Conservation (phyloP, 2,888 invertebrate genomes). For the Metalampra italica region DNA sequence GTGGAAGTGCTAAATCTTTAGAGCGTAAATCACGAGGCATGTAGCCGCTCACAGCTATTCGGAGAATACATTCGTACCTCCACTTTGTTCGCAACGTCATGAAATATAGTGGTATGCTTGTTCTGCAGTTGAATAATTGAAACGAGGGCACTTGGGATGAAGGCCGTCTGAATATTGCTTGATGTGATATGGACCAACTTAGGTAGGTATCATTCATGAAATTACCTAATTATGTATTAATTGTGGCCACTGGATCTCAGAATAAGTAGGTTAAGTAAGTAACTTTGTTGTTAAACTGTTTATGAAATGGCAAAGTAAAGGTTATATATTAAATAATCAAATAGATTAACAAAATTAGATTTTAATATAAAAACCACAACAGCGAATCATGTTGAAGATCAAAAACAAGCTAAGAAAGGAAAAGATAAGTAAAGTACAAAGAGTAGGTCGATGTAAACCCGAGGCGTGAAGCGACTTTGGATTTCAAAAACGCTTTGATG, state of each 20-base stretch:
- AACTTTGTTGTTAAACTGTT: too few relatives aligned
- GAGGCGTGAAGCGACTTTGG: constrained; percentile 38
- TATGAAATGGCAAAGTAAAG: not conserved
- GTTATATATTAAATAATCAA: not conserved
- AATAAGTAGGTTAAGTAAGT: too few relatives aligned
- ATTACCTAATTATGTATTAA: too few relatives aligned
- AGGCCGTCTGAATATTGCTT: not conserved
- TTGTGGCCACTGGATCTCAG: too few relatives aligned
- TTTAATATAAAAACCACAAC: constrained; percentile 8
- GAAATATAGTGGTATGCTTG: constrained; percentile 22
- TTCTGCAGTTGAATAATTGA: constrained; percentile 40
- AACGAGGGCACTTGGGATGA: constrained; percentile 3
- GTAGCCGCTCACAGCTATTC: constrained; percentile 40
- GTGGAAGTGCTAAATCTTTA: constrained; percentile 60
- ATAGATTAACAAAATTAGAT: not conserved
- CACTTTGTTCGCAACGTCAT: constrained; percentile 42
- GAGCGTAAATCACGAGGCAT: constrained; percentile 53
- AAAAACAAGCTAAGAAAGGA: constrained; percentile 19
- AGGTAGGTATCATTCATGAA: too few relatives aligned
- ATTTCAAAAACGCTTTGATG: constrained; percentile 44
- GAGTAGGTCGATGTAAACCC: constrained; percentile 20
- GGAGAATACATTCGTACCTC: constrained; percentile 49
- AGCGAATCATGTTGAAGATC: constrained; percentile 11
- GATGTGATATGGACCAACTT: not conserved
- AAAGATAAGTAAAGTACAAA: constrained; percentile 27